phyloP scores from a whole-genome alignment of 2,797 vertebrate species.

The Epinephelus coioides region DNA sequence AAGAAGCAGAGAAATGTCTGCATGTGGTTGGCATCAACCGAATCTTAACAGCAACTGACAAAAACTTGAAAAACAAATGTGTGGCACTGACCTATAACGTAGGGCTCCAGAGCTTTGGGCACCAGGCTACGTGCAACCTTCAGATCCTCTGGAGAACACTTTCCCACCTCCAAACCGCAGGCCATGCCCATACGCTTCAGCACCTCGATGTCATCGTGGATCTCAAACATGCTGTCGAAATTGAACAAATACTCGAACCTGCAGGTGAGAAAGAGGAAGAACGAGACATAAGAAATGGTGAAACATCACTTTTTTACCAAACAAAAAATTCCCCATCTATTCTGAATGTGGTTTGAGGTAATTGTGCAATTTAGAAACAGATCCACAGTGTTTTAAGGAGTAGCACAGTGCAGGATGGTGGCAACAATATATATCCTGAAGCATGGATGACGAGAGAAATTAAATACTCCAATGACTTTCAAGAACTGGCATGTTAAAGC shows the following conservation, averaged over 20 bases:
- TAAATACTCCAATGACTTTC: no score
- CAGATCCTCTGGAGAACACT: conserved; percentile 95
- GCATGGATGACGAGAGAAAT: no score
- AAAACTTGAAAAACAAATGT: neutral
- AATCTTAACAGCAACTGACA: neutral
- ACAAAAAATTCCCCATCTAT: no score
- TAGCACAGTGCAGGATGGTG: no score
- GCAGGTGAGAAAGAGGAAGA: conserved; percentile 36
- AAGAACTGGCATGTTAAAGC: no score
- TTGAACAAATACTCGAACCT: conserved; percentile 99
- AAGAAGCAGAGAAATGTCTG: neutral
- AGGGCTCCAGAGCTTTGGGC: conserved; percentile 98
- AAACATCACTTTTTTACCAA: neutral
- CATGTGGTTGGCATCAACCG: neutral
- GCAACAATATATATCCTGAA: no score
- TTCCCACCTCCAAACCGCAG: conserved; percentile 96
- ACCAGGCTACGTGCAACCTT: conserved; percentile 95
- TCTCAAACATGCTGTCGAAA: conserved; percentile 99
- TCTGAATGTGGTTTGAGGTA: no score
- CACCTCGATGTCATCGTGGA: conserved; percentile 99
- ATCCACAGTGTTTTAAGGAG: no score
- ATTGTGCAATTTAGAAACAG: no score
- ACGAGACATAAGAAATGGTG: neutral
- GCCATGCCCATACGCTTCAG: conserved; percentile 99
- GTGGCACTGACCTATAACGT: conserved; percentile 93